These are phyloP conservation scores for Rhadinocentrus ornatus DNA, from an alignment of 2,797 vertebrate genomes.

Conservation along the genomic window DNA sequence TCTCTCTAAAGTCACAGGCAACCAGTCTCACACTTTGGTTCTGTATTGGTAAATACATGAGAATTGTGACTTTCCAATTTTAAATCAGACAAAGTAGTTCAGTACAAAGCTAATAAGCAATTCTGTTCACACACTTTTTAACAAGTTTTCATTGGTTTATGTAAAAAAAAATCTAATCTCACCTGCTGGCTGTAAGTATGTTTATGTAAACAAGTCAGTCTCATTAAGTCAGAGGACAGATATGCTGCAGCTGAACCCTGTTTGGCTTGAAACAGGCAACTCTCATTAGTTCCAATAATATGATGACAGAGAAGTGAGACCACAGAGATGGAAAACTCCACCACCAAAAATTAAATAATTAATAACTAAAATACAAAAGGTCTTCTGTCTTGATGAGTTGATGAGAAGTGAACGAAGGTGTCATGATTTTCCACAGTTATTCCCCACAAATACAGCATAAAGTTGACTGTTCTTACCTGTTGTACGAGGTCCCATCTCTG, in stretches of 20 bases:
- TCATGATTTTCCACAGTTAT: background rate
- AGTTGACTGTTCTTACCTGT: conserved; percentile 54
- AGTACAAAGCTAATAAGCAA: background rate
- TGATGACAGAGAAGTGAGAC: background rate
- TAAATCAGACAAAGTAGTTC: background rate
- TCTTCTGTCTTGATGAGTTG: background rate
- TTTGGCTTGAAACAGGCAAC: too few species aligned
- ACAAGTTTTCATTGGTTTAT: too few species aligned
- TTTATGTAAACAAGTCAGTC: background rate
- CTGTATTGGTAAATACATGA: background rate
- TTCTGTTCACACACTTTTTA: background rate
- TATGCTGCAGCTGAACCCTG: background rate
- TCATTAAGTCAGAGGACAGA: background rate
- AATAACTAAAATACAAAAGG: background rate
- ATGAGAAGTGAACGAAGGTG: background rate
- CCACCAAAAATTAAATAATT: background rate
- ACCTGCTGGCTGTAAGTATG: too few species aligned
- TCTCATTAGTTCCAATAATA: fast-evolving
- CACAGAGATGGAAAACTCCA: background rate
- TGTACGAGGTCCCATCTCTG: conserved; percentile 70
- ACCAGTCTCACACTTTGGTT: background rate
- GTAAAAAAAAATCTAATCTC: too few species aligned
- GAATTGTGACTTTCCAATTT: background rate
- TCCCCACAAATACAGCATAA: background rate
- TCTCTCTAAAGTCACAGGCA: too few species aligned